Conservation (phyloP, 2,113 vertebrate species). For the Hippocampus guttulatus region DNA sequence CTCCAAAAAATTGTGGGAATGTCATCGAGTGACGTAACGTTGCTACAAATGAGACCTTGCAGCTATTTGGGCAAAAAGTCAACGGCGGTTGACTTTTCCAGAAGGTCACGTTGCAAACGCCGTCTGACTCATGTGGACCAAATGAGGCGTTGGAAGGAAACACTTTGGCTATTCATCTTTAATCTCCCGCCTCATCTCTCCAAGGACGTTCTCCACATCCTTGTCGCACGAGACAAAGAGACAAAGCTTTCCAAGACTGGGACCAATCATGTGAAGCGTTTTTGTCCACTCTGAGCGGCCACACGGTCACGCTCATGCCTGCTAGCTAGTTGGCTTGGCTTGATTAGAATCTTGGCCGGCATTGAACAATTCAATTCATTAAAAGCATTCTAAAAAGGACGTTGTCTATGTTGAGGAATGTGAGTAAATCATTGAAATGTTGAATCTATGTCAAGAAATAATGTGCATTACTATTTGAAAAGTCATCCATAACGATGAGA, state of each 20-base stretch:
- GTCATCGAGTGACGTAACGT: neutral
- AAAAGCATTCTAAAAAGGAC: neutral
- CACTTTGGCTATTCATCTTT: conserved; percentile 61
- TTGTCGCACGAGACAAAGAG: conserved; percentile 42
- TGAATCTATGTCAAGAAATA: neutral
- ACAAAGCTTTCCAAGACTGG: conserved; percentile 34
- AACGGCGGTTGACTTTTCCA: conserved; percentile 52
- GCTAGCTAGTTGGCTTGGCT: neutral
- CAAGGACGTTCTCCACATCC: conserved; percentile 54
- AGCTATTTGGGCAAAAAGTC: conserved; percentile 50
- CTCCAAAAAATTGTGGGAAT: neutral
- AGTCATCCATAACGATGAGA: too few species aligned
- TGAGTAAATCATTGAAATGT: neutral
- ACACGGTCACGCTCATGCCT: neutral
- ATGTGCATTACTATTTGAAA: neutral
- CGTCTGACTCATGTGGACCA: conserved; percentile 64
- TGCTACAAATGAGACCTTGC: conserved; percentile 45
- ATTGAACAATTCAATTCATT: neutral
- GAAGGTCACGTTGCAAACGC: conserved; percentile 53
- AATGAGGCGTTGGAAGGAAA: conserved; percentile 63
- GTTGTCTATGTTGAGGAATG: neutral
- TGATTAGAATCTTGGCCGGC: neutral
- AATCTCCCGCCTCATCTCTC: conserved; percentile 59
- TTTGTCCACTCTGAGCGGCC: neutral
- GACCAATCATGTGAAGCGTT: neutral